Base-by-base conservation (phyloP, 2,797 vertebrate species). In the Etheostoma nigrum region DNA sequence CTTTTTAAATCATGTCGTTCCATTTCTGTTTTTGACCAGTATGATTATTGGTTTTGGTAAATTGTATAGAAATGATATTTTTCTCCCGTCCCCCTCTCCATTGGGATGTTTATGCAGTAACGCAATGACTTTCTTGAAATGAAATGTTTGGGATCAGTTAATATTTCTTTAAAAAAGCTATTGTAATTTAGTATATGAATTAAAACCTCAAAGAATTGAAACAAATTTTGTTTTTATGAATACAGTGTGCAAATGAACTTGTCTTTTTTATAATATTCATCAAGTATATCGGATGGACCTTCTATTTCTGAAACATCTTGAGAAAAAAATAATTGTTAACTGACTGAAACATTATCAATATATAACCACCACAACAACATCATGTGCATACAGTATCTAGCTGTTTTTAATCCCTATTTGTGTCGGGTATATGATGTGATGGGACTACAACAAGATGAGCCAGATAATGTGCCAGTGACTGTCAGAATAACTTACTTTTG, bases 161-260 rank as follows among this genome's bases (percentile, higher is more conserved):
- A n/a, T 68, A 57, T 16, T 78, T 67, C n/a, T 53, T 74, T 52
- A 6, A 82, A 72, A 42, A 58, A 49, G 44, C 25, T 40, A 69
- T 33, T 80, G 73, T 68, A 45, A 69, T 76, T 74, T 30, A 52
- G 66, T 51, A 55, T 76, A 80, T 78, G 9, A 66, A 87, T 67
- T 72, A 66, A 86, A 85, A 69, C 18, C 14, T 78, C 52, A 51
- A 72, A 76, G 57, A 74, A 66, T 18, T 72, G 18, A 72, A 52
- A 59, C 13, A 61, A 47, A 68, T 4, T 79, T 63, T 72, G 55
- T 58, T 23, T 77, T 68, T 76, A 23, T 76, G 23, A 78, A 72
- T 53, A 15, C 48, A 30, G 23, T 4, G 23, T 78, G 23, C 30
- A 70, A 81, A 74, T 78, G 59, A 72, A 72, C 25, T 2, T 36